Conservation (phyloP, 2,888 invertebrate genomes). For the Eucera pruinosa region DNA sequence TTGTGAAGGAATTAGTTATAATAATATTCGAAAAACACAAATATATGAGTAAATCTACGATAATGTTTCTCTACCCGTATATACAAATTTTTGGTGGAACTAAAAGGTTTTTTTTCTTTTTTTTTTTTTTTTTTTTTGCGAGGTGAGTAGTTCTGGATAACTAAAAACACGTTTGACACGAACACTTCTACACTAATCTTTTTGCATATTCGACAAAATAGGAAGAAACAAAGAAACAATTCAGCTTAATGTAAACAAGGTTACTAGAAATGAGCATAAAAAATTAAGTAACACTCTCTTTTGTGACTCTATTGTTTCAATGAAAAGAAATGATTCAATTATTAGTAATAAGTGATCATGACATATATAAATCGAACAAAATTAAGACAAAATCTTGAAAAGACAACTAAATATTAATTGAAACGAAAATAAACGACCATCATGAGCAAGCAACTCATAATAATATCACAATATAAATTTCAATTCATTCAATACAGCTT, state of each 20-base stretch:
- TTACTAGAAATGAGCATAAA: neutral
- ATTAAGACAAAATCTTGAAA: slow-evolving; percentile 10
- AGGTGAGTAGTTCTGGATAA: slow-evolving; percentile 23
- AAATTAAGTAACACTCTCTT: slow-evolving; percentile 46
- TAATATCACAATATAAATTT: slow-evolving; percentile 33
- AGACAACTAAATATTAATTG: slow-evolving; percentile 31
- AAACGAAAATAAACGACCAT: slow-evolving; percentile 41
- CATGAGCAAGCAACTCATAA: slow-evolving; percentile 12
- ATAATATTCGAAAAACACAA: slow-evolving; percentile 26
- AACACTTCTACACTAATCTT: neutral
- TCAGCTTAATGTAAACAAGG: slow-evolving; percentile 2
- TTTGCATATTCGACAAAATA: neutral
- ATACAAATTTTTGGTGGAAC: slow-evolving; percentile 44
- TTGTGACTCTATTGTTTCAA: slow-evolving; percentile 2
- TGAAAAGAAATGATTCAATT: slow-evolving; percentile 1
- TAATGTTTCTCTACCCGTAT: slow-evolving; percentile 20
- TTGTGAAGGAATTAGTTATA: slow-evolving; percentile 12
- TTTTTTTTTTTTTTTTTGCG: slow-evolving; percentile 9
- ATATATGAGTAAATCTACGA: slow-evolving; percentile 36
- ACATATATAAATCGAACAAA: neutral
- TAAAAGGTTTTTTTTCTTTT: neutral
- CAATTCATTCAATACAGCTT: neutral
- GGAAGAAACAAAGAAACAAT: slow-evolving; percentile 18
- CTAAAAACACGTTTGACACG: neutral
- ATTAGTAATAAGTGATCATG: neutral